Evolutionary conservation across 2,797 vertebrate genomes (phyloP).

Genomic region (Sorex maritimensis): DNA sequence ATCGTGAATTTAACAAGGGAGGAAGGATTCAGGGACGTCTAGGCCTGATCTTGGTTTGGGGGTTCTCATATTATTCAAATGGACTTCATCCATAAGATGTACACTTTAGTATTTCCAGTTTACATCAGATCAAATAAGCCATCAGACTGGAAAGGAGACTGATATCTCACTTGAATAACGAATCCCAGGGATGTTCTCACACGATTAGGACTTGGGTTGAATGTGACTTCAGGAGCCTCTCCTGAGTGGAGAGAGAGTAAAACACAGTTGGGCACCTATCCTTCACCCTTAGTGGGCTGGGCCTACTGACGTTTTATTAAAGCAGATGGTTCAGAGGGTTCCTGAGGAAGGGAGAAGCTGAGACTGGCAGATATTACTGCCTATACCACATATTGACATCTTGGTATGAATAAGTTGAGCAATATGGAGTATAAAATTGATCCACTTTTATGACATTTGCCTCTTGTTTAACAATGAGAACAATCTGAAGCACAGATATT

Average conservation of each 20-base stretch:
- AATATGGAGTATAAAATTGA: background rate
- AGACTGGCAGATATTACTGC: background rate
- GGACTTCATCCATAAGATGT: background rate
- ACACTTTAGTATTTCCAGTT: background rate
- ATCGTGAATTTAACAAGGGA: background rate
- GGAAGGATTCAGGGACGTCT: background rate
- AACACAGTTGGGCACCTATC: rapidly evolving
- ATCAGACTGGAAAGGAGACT: background rate
- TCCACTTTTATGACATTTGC: background rate
- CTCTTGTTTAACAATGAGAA: background rate
- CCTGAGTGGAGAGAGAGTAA: background rate
- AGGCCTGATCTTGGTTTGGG: background rate
- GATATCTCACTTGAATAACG: background rate
- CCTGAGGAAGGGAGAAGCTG: background rate
- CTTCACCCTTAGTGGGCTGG: background rate
- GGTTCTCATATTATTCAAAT: background rate
- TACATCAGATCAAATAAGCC: background rate
- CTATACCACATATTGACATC: background rate
- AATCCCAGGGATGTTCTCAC: background rate
- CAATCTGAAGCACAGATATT: constrained; percentile 36
- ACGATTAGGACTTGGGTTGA: background rate
- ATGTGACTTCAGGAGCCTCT: background rate
- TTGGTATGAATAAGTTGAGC: constrained; percentile 10
- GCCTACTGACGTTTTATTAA: background rate
- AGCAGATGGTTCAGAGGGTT: background rate